Evolutionary conservation across 1,140 invertebrate genomes (phyloP).

Genomic region (Drosophila orosa): DNA sequence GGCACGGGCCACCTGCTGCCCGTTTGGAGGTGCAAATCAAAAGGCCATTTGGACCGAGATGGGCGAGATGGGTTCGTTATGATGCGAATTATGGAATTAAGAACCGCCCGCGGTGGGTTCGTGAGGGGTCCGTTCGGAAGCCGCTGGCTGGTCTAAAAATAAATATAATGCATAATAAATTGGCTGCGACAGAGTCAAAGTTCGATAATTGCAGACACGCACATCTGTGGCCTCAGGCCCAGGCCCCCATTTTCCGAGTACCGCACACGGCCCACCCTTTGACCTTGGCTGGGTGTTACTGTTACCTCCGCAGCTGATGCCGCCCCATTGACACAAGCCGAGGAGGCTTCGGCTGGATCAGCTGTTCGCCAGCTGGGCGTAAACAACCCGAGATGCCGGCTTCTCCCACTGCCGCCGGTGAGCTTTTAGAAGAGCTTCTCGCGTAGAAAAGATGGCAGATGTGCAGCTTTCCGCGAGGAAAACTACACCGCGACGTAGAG

Average conservation of each 20-base stretch:
- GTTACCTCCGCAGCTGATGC: not conserved
- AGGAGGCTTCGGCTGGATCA: conserved; percentile 21
- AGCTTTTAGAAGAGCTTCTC: conserved; percentile 10
- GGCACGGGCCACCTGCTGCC: conserved; percentile 53
- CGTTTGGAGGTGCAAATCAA: conserved; percentile 48
- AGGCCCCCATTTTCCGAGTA: not conserved
- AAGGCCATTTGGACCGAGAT: conserved; percentile 26
- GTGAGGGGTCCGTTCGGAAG: conserved; percentile 48
- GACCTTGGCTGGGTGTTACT: conserved; percentile 24
- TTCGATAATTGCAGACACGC: conserved; percentile 50
- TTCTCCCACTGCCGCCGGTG: not conserved
- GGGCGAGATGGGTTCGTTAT: conserved; percentile 6
- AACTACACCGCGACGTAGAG: conserved; percentile 10
- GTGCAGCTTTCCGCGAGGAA: conserved; percentile 19
- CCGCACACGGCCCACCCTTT: conserved; percentile 12
- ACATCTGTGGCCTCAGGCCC: conserved; percentile 14
- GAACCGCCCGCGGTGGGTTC: conserved; percentile 6
- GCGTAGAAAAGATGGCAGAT: conserved; percentile 28
- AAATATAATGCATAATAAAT: conserved; percentile 43
- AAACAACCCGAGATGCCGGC: conserved; percentile 64
- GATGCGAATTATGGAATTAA: conserved; percentile 43
- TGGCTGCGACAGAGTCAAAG: conserved; percentile 47
- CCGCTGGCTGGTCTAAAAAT: conserved; percentile 18
- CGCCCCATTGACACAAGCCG: conserved; percentile 23
- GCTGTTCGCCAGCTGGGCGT: conserved; percentile 61